Conservation (phyloP, 2,797 vertebrate species). For the Balearica regulorum region DNA sequence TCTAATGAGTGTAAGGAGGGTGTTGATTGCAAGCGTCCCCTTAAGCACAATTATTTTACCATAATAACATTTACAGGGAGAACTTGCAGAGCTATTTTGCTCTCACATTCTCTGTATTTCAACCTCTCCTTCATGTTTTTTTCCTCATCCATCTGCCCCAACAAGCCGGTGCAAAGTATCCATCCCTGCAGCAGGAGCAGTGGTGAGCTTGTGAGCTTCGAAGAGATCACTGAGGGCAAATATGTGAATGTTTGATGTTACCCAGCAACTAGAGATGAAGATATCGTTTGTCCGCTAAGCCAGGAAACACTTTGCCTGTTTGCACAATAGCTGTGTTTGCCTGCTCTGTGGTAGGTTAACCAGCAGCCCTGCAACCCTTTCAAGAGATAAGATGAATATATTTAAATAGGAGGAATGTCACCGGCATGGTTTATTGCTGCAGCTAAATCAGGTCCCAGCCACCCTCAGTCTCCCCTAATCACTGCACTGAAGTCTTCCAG, state of each 20-base stretch:
- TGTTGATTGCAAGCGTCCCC: neutral
- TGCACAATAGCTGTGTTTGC: conserved; percentile 11
- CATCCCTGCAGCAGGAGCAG: neutral
- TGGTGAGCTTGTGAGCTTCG: neutral
- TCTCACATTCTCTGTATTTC: neutral
- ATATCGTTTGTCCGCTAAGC: neutral
- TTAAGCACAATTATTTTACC: neutral
- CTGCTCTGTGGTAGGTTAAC: neutral
- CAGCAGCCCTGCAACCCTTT: neutral
- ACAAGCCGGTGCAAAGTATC: neutral
- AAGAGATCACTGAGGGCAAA: neutral
- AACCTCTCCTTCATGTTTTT: neutral
- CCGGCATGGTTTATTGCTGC: neutral
- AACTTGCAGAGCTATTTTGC: neutral
- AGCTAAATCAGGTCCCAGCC: neutral
- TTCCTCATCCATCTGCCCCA: neutral
- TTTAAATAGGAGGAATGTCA: neutral
- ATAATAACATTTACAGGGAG: neutral
- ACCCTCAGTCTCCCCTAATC: neutral
- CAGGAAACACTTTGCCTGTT: neutral
- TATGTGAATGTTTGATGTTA: neutral
- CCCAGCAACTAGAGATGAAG: conserved; percentile 8
- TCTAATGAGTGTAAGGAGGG: neutral
- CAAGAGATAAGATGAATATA: neutral
- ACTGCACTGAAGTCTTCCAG: neutral